Base-by-base conservation (phyloP, 2,888 invertebrate species). In the Eudemis profundana region DNA sequence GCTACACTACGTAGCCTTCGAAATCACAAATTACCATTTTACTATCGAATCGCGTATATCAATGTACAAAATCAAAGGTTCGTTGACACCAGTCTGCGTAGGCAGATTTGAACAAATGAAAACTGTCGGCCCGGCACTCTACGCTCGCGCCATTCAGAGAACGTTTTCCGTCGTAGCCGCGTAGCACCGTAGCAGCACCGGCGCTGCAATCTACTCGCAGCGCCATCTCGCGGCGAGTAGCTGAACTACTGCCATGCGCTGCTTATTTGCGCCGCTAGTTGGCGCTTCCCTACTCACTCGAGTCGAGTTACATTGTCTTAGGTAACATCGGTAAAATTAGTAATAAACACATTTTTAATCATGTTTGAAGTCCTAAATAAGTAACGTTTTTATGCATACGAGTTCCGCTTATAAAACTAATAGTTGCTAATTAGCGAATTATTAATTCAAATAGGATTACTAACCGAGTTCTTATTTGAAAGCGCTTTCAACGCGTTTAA, bases 151-250 rank as follows among this genome's bases (percentile, higher is more conserved):
- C 90, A 89, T 90, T 90, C 91, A 91, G 89, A 81, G 79, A 83
- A 71, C 53, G 74, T 75, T 81, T 74, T 74, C 70, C 61, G 72
- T 76, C 73, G 77, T 74, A 72, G 68, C 78, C 80, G 76, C 72
- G 68, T 51, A 66, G 59, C 65, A 64, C 60, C 50, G 68, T 60
- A 72, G 85, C 86, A 84, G 84, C 84, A 84, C 83, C 68, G 68
- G 68, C 70, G 77, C 71, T 54, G 49, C 61, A 66, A 40, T 33
- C 57, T 44, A n/a, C 57, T 19, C 49, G 47, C 63, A 66, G 76
- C 87, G 90, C 85, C 89, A 90, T 77, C 90, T 87, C 75, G 80
- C 72, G 84, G 74, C 78, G 87, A 89, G 87, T 89, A 88, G 92
- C 78, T 59, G 79, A 85, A 90, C 84, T 74, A 74, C 44, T 59